Conservation (phyloP, 2,797 vertebrate species). For the Rhinichthys osculus region DNA sequence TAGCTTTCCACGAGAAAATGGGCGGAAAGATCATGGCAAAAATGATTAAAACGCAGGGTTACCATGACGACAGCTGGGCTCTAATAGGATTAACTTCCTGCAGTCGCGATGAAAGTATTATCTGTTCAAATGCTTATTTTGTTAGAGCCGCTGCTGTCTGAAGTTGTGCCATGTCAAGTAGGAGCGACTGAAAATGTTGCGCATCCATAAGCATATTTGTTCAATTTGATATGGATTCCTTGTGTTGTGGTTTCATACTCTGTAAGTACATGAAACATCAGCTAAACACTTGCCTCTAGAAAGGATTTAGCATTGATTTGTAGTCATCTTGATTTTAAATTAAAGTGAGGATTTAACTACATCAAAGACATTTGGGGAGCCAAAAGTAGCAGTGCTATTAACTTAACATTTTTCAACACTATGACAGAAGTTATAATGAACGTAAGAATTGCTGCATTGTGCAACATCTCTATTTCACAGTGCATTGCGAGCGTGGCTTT, state of each 20-base stretch:
- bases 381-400: constrained; percentile 9
- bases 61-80: constrained; percentile 63
- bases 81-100: constrained; percentile 71
- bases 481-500: background rate
- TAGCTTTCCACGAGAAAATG: constrained; percentile 52
- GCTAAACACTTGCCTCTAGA: constrained; percentile 23
- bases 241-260: constrained; percentile 15
- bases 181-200: constrained; percentile 19
- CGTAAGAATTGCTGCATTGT: background rate
- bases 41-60: constrained; percentile 60
- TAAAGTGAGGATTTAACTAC: constrained; percentile 30
- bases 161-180: constrained; percentile 49
- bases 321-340: constrained; percentile 2
- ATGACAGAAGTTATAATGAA: constrained; percentile 13
- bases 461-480: background rate
- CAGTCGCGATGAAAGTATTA: constrained; percentile 54
- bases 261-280: constrained; percentile 19
- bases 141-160: constrained; percentile 19
- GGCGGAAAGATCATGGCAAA: constrained; percentile 60
- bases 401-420: constrained; percentile 7
- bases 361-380: constrained; percentile 19
- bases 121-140: constrained; percentile 47
- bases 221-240: constrained; percentile 34
- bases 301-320: constrained; percentile 26
- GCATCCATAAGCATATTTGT: constrained; percentile 37